phyloP scores from a whole-genome alignment of 1,140 invertebrate species.

The Sarcophaga peregrina region DNA sequence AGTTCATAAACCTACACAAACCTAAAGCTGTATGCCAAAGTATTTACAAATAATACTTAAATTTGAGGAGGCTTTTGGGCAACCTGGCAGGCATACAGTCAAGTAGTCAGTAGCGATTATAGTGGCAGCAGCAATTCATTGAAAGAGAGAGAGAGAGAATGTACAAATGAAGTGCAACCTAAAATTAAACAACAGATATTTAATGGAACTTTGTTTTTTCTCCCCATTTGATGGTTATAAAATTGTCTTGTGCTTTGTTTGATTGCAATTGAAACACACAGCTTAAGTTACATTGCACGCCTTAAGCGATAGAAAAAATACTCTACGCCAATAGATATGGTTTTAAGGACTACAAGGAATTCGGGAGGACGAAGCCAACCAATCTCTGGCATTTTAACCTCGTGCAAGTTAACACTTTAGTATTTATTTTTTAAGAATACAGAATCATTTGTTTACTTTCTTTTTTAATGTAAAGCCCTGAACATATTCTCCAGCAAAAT shows the following conservation, averaged over 20 bases:
- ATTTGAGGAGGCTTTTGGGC: background rate
- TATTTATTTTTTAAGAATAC: too few relatives aligned
- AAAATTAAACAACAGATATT: slow-evolving; percentile 10
- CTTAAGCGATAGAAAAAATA: background rate
- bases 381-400: too few relatives aligned
- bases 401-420: too few relatives aligned
- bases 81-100: background rate
- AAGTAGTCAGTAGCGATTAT: background rate
- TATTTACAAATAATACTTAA: slow-evolving; percentile 11
- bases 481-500: too few relatives aligned
- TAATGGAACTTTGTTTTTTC: background rate
- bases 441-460: too few relatives aligned
- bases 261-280: background rate
- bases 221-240: background rate
- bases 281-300: background rate
- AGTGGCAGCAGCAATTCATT: background rate
- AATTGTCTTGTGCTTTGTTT: background rate
- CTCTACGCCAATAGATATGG: background rate
- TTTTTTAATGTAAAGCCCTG: too few relatives aligned
- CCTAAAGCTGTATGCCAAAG: background rate
- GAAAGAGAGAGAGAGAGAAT: background rate
- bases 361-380: too few relatives aligned
- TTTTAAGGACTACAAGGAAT: background rate
- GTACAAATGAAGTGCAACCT: background rate
- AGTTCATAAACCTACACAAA: slow-evolving; percentile 6